Base-by-base conservation (phyloP, 2,113 vertebrate genomes). In the Ploceus nigricollis region DNA sequence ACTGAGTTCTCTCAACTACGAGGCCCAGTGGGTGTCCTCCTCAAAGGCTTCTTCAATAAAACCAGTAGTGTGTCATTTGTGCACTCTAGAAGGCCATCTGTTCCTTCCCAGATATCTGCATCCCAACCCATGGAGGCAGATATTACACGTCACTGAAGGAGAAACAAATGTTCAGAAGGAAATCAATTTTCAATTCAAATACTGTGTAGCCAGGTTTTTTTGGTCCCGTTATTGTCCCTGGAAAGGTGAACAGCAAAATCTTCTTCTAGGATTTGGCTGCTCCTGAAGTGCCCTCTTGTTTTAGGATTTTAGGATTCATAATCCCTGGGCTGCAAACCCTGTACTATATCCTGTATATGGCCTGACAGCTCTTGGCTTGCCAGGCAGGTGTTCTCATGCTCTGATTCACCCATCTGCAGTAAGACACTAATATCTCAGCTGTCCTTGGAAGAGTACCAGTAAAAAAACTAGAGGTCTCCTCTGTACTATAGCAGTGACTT, bases 401-500 rank as follows among this genome's bases (percentile, higher is more conserved):
- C 42, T 28, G 45, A 60, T 78, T 91, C 61, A 73, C n/a, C 31
- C 45, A 40, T n/a, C 54, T 92, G 53, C 16, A 70, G 21, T 53
- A 54, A 61, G 44, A 76, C 53, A 76, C 14, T 56, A 35, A 28
- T 80, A 77, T n/a, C 27, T 83, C 58, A 77, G 9, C 31, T 83
- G n/a, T 65, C 57, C 58, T 44, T 27, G 4, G 10, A 15, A 33
- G 5, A 47, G 5, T 22, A 25, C 66, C 68, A 61, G 56, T 37
- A 82, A 37, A 54, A 53, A 15, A 35, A 18, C 5, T 12, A 66
- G 65, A 75, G 23, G 12, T 78, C 35, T 79, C 25, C 20, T 81
- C n/a, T 71, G 20, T 45, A 0, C 27, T 23, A 7, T 9, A 63
- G 64, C 33, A 2, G 0, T 56, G 56, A 53, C 11, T 69, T 69